Conservation (phyloP, 2,888 invertebrate species). For the Psococerastis gibbosa region DNA sequence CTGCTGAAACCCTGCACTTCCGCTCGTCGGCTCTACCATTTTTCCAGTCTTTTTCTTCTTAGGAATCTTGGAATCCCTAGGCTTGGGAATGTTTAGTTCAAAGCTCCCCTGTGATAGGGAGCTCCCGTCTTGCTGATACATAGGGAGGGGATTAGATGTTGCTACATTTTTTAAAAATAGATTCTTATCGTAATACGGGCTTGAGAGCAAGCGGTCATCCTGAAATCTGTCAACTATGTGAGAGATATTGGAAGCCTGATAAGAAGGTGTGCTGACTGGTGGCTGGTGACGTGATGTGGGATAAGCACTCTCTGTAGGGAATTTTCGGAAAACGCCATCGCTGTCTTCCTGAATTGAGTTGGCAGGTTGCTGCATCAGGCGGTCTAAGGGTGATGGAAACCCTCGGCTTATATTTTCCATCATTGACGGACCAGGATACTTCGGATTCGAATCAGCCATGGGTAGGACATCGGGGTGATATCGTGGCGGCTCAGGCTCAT, state of each 20-base stretch:
- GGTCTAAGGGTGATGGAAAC: neutral
- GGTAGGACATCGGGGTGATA: neutral
- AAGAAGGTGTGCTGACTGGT: neutral
- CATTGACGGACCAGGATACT: neutral
- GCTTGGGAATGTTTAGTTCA: slow-evolving; percentile 1
- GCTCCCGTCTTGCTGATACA: neutral
- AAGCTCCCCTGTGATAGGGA: neutral
- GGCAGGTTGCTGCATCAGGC: neutral
- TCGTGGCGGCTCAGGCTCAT: too few species aligned
- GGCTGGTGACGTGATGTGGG: neutral
- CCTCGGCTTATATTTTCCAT: neutral
- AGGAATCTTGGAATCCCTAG: neutral
- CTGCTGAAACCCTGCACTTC: slow-evolving; percentile 34
- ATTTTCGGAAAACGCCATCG: neutral
- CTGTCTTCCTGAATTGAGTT: neutral
- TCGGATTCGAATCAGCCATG: neutral
- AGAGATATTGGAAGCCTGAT: slow-evolving; percentile 29
- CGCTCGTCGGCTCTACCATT: slow-evolving; percentile 18
- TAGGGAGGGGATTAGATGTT: slow-evolving; percentile 17
- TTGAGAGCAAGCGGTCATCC: slow-evolving; percentile 34
- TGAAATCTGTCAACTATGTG: slow-evolving; percentile 39
- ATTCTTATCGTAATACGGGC: slow-evolving; percentile 27
- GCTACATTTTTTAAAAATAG: slow-evolving; percentile 31
- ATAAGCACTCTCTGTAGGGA: neutral
- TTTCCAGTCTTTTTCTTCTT: slow-evolving; percentile 19